Percentiles rank a stretch among this genome's conserved stretches.
These are phyloP conservation scores for Psococerastis gibbosa DNA, from an alignment of 2,888 invertebrate genomes.

Conservation along the genomic window DNA sequence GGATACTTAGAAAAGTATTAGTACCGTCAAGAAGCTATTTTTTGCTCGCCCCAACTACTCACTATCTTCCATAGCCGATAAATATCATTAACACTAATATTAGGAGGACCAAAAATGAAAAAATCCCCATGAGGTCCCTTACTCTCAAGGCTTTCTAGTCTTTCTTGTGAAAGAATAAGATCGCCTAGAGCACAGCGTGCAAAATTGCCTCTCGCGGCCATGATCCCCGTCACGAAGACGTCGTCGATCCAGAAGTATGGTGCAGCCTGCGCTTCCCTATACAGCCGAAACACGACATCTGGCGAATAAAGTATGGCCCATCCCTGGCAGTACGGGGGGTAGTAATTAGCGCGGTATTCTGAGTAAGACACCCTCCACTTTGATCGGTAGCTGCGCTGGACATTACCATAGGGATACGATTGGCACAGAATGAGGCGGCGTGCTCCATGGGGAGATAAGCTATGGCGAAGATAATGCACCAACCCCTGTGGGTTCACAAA, in stretches of 20 bases:
- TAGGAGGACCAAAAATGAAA: background rate
- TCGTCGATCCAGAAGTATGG: constrained; percentile 74
- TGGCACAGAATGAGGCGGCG: constrained; percentile 40
- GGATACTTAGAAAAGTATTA: too few species aligned
- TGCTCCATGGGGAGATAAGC: constrained; percentile 39
- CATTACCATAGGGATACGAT: constrained; percentile 29
- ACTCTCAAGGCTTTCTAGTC: background rate
- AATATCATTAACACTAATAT: background rate
- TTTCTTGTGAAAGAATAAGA: background rate
- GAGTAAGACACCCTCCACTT: constrained; percentile 56
- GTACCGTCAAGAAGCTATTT: background rate
- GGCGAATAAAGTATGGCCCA: constrained; percentile 47
- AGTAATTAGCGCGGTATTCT: constrained; percentile 41
- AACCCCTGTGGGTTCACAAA: constrained; percentile 27
- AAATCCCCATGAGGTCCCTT: background rate
- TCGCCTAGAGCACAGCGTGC: background rate
- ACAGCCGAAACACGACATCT: constrained; percentile 37
- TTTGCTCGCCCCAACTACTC: background rate
- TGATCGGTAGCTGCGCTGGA: constrained; percentile 39
- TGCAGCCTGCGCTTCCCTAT: constrained; percentile 36
- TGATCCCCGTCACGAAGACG: constrained; percentile 41
- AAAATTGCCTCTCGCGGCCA: background rate
- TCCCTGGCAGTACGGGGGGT: constrained; percentile 61
- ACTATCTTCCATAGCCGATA: background rate
- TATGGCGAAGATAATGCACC: constrained; percentile 29